Percentiles rank a stretch among this genome's conserved stretches.
phyloP scores from a whole-genome alignment of 2,888 invertebrate species.

The Hylaea fasciaria region DNA sequence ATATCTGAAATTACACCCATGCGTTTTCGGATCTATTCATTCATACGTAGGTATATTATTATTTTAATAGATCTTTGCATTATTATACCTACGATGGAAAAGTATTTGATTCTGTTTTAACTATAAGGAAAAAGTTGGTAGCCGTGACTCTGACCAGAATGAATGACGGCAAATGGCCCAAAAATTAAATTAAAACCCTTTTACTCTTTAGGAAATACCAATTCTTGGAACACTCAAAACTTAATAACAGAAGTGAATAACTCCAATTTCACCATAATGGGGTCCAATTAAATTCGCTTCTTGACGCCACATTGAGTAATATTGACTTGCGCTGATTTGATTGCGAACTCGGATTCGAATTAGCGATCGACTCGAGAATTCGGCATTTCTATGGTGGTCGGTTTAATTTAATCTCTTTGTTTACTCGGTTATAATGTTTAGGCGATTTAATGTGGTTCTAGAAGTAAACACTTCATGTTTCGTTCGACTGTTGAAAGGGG shows the following conservation, averaged over 20 bases:
- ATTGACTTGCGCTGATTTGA: constrained; percentile 12
- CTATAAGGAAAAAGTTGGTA: too few relatives aligned
- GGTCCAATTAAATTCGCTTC: constrained; percentile 27
- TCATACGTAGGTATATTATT: too few relatives aligned
- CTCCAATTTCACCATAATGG: constrained; percentile 24
- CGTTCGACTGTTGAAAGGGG: too few relatives aligned
- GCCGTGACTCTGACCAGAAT: too few relatives aligned
- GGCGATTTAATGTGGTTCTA: too few relatives aligned
- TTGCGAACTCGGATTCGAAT: constrained; percentile 24
- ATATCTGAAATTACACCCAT: too few relatives aligned
- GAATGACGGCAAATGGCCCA: not conserved
- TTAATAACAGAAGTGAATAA: constrained; percentile 13
- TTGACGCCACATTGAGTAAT: constrained; percentile 21
- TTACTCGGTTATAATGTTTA: too few relatives aligned
- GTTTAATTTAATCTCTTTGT: not conserved
- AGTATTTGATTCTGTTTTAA: too few relatives aligned
- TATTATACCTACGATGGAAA: too few relatives aligned
- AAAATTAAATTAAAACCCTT: not conserved
- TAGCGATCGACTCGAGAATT: constrained; percentile 12
- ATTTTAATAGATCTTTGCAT: too few relatives aligned
- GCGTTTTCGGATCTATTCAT: too few relatives aligned
- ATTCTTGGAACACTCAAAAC: constrained; percentile 10
- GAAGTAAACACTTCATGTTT: too few relatives aligned
- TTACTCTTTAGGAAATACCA: not conserved
- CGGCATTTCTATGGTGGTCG: constrained; percentile 7